Base-by-base conservation (phyloP, 2,888 invertebrate species). In the Trissoscelio sp. region DNA sequence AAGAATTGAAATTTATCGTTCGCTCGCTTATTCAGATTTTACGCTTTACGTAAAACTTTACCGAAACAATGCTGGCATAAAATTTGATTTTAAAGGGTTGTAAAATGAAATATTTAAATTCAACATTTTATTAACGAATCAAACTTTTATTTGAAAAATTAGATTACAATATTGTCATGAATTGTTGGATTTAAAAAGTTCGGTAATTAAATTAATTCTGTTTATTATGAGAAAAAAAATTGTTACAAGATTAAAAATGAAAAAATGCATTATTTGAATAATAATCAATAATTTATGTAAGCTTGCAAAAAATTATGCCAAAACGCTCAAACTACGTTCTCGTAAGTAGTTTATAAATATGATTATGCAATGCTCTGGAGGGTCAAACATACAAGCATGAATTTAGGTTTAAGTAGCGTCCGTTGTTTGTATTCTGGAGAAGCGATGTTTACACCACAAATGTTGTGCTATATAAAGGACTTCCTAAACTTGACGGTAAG, bases 401-500 rank as follows among this genome's bases (percentile, higher is more conserved):
- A 67, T 42, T 75, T 67, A 39, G 58, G 51, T 75, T 75, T 51
- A 58, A 75, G 58, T 51, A 58, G 66, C 39, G 31, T 67, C 57
- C 67, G 48, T 58, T 75, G 75, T 75, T 75, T 75, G 66, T 67
- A 12, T 24, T 28, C 48, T 12, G n/a, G 24, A 67, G 58, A 58
- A 75, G 42, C 39, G 24, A 64, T 75, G 75, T 75, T 75, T 75
- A 67, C 48, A 57, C 58, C 51, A 51, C 58, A 67, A 75, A 67
- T 67, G 75, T 75, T 64, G 57, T 46, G 20, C 37, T 44, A 44
- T 46, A 74, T 74, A 39, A 55, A 74, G 64, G 64, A 55, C 64
- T 74, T 64, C 74, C 74, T 74, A 64, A 60, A 66, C 48, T 74
- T 66, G 74, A 64, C 55, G 55, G 53, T 44, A 62, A 73, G 62